These are phyloP conservation scores for Nannoperca australis DNA, from an alignment of 2,797 vertebrate species.

Conservation along the genomic window DNA sequence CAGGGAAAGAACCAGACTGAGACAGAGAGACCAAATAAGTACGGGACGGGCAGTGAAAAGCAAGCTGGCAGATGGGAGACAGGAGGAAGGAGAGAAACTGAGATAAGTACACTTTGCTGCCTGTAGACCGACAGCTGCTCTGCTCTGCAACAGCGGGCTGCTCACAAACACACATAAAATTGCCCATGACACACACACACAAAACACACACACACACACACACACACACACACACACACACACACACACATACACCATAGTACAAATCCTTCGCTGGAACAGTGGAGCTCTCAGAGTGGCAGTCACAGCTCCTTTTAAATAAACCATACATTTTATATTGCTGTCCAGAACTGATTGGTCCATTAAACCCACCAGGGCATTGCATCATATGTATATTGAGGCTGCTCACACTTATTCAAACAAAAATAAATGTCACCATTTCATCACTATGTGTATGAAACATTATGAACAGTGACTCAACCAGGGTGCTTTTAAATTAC, in stretches of 20 bases:
- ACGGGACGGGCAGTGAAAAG: slow-evolving; percentile 35
- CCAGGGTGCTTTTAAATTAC: slow-evolving; percentile 33
- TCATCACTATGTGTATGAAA: slow-evolving; percentile 24
- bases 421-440: slow-evolving; percentile 52
- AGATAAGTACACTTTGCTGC: slow-evolving; percentile 47
- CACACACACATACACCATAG: neutral
- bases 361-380: slow-evolving; percentile 45
- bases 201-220: neutral
- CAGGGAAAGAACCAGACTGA: slow-evolving; percentile 22
- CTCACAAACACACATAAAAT: slow-evolving; percentile 8
- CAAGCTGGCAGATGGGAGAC: slow-evolving; percentile 54
- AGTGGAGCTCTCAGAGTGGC: slow-evolving; percentile 42
- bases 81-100: slow-evolving; percentile 23
- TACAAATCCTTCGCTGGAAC: slow-evolving; percentile 32
- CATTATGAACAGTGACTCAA: slow-evolving; percentile 30
- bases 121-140: slow-evolving; percentile 36
- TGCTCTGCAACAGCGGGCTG: slow-evolving; percentile 25
- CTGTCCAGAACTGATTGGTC: slow-evolving; percentile 43
- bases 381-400: slow-evolving; percentile 53
- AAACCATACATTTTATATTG: slow-evolving; percentile 62
- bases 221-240: slow-evolving; percentile 6
- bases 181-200: neutral
- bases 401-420: slow-evolving; percentile 43
- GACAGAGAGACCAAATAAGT: slow-evolving; percentile 39
- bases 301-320: slow-evolving; percentile 59